A percentile compares a stretch with the other conserved stretches of the same genome.
Conservation (phyloP, 2,797 vertebrate genomes). For the Taenioides sp. region DNA sequence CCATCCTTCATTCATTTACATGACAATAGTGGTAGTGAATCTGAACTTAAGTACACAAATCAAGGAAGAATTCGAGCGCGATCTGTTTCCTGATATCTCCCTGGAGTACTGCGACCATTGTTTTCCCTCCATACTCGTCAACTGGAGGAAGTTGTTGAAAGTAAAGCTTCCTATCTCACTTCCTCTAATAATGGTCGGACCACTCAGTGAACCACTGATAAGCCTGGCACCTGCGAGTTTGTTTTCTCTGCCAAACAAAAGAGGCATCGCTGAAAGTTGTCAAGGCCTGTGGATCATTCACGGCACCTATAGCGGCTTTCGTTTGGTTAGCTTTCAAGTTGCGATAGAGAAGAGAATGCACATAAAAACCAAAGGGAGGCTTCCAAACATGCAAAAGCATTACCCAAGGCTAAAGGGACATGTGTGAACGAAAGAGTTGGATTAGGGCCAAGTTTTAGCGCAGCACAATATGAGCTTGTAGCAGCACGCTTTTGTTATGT, state of each 20-base stretch:
- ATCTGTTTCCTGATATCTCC: conserved; percentile 17
- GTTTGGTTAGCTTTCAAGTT: conserved; percentile 40
- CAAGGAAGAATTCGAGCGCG: neutral
- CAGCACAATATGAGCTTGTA: conserved; percentile 9
- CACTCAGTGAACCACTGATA: conserved; percentile 65
- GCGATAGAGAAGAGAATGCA: conserved; percentile 45
- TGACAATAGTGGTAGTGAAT: neutral
- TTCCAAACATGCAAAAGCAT: conserved; percentile 48
- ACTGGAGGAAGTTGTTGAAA: conserved; percentile 86
- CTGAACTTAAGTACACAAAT: neutral
- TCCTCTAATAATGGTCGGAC: conserved; percentile 56
- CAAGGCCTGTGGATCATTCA: conserved; percentile 29
- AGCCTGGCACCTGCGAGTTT: conserved; percentile 21
- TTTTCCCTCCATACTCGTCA: conserved; percentile 54
- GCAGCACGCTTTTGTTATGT: conserved; percentile 8
- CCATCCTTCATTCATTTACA: neutral
- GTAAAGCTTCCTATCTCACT: conserved; percentile 83
- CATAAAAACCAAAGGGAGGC: conserved; percentile 46
- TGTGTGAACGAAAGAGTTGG: conserved; percentile 29
- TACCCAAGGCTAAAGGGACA: conserved; percentile 38
- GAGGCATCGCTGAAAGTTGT: conserved; percentile 48
- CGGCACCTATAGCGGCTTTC: conserved; percentile 21
- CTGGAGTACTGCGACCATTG: conserved; percentile 54
- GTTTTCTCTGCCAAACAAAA: conserved; percentile 40
- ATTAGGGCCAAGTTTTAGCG: neutral